These are phyloP conservation scores for Siphamia tubifer DNA, from an alignment of 2,113 vertebrate genomes.

Conservation along the genomic window DNA sequence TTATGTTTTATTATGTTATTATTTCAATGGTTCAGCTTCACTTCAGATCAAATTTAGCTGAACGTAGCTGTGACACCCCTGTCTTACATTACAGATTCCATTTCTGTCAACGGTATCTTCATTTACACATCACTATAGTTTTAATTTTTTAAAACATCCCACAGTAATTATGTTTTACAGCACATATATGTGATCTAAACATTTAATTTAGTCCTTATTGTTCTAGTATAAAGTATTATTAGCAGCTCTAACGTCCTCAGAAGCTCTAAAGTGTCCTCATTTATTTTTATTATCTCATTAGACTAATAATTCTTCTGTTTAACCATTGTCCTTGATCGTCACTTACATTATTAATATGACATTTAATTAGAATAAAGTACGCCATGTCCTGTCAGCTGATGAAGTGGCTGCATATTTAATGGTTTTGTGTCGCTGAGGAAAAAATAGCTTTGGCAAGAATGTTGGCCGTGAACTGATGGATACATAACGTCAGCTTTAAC, in stretches of 20 bases:
- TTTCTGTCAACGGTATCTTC: no score
- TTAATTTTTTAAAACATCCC: no score
- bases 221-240: not conserved
- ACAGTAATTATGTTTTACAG: no score
- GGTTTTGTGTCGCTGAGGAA: constrained; percentile 18
- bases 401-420: constrained; percentile 39
- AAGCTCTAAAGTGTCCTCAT: not conserved
- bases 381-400: constrained; percentile 1
- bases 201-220: not conserved
- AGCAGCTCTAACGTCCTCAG: not conserved
- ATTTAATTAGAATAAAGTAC: not conserved
- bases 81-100: no score
- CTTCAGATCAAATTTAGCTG: no score
- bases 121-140: no score
- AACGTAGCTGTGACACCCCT: no score
- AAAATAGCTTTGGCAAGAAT: constrained; percentile 53
- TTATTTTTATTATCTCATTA: not conserved
- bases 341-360: not conserved
- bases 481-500: no score
- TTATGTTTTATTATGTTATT: no score
- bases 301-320: not conserved
- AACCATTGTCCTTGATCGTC: not conserved
- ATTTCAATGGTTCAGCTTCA: no score
- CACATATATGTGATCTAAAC: not conserved
- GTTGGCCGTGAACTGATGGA: constrained; percentile 51